Conservation (phyloP, 1,140 invertebrate species). For the Aphelinus certus region DNA sequence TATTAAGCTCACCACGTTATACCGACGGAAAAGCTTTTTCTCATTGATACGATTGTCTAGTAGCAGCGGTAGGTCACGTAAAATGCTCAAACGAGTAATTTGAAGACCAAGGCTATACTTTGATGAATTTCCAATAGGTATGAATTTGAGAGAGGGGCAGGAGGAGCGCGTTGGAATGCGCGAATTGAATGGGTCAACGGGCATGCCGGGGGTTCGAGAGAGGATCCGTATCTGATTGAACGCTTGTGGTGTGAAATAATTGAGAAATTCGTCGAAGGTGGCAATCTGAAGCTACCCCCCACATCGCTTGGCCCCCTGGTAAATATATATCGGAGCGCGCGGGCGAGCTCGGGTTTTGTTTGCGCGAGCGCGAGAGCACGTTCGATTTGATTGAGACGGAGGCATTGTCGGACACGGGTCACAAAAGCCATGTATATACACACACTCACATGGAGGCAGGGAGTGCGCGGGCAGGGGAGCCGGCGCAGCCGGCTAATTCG, state of each 20-base stretch:
- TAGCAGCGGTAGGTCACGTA: too few species aligned
- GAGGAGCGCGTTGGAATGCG: too few species aligned
- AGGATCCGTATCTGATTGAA: too few species aligned
- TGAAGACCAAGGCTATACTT: too few species aligned
- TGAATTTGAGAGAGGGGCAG: too few species aligned
- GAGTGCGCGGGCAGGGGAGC: neutral
- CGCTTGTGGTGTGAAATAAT: conserved; percentile 45
- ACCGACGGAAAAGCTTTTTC: too few species aligned
- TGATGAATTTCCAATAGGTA: too few species aligned
- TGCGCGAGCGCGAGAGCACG: neutral
- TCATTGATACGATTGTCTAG: too few species aligned
- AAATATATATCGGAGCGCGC: conserved; percentile 4
- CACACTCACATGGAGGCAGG: too few species aligned
- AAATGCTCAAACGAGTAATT: too few species aligned
- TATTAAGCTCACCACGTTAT: too few species aligned
- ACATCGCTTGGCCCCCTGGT: neutral
- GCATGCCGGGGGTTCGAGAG: conserved; percentile 35
- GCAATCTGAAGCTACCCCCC: conserved; percentile 18
- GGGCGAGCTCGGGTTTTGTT: conserved; percentile 2
- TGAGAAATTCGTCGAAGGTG: neutral
- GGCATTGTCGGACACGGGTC: neutral
- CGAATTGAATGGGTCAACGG: conserved; percentile 61
- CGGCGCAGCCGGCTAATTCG: conserved; percentile 5
- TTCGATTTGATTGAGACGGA: conserved; percentile 18
- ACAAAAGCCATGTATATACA: conserved; percentile 1